These are phyloP conservation scores for Frankliniella fusca DNA, from an alignment of 2,888 invertebrate genomes.

Conservation along the genomic window DNA sequence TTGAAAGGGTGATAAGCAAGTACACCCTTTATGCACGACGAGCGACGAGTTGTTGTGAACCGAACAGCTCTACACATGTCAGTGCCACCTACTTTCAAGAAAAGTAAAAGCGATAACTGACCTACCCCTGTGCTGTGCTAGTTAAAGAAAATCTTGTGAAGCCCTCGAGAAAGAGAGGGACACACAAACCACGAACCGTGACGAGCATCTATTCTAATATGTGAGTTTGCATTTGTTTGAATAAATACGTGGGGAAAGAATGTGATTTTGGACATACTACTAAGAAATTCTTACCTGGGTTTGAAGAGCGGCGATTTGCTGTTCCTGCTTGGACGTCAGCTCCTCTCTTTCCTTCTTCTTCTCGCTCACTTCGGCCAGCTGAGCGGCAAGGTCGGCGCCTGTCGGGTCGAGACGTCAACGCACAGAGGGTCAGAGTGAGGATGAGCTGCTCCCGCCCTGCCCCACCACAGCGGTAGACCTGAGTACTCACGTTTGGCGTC, in stretches of 20 bases:
- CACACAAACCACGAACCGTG: no score
- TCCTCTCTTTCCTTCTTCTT: not conserved
- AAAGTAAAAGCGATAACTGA: no score
- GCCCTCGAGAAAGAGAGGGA: no score
- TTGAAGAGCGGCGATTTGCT: not conserved
- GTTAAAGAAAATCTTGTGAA: no score
- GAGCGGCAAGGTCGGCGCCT: not conserved
- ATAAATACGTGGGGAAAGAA: not conserved
- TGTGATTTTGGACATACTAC: not conserved
- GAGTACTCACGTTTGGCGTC: slow-evolving; percentile 5
- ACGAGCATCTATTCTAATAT: no score
- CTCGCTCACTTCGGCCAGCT: not conserved
- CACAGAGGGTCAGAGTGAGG: not conserved
- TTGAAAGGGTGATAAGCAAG: no score
- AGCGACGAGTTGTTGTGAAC: no score
- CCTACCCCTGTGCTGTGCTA: no score
- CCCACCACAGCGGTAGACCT: not conserved
- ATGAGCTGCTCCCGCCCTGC: no score
- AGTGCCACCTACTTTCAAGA: no score
- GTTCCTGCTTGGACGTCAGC: not conserved
- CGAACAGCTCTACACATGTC: no score
- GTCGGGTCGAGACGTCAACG: not conserved
- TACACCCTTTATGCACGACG: no score
- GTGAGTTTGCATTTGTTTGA: not conserved
- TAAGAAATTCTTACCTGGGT: not conserved